Percentiles rank a stretch among this genome's conserved stretches.
Conservation (phyloP, 2,797 vertebrate species). For the Picus viridis region DNA sequence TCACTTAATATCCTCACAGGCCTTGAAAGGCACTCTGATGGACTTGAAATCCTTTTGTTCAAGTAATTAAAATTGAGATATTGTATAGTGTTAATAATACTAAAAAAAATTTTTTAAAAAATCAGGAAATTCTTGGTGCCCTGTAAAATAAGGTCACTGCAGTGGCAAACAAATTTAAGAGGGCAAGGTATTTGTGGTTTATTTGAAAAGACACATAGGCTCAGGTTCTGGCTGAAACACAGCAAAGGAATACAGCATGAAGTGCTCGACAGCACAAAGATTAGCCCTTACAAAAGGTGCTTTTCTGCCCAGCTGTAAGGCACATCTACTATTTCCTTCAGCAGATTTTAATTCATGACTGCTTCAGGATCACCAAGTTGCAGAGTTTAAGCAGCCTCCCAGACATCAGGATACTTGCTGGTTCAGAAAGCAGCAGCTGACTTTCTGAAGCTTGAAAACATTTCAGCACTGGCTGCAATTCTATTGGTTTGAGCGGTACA, state of each 20-base stretch:
- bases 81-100: conserved; percentile 64
- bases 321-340: background rate
- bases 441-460: background rate
- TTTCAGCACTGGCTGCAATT: background rate
- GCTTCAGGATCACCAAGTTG: background rate
- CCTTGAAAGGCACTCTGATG: conserved; percentile 86
- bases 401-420: background rate
- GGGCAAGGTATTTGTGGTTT: background rate
- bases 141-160: background rate
- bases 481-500: background rate
- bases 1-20: conserved; percentile 83
- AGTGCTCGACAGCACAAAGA: background rate
- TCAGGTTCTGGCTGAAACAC: background rate
- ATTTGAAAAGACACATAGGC: background rate
- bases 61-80: conserved; percentile 82
- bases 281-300: background rate
- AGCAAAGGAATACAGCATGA: background rate
- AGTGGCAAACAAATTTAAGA: background rate
- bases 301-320: background rate
- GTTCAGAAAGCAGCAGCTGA: background rate
- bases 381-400: background rate
- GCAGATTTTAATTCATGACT: accelerated
- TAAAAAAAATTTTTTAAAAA: no score
- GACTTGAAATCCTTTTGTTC: conserved; percentile 86
- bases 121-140: background rate